Evolutionary conservation across 2,888 invertebrate genomes (phyloP), one percentile per base, ranked within the genome.

Genomic region (Pollenia griseotomentosa): DNA sequence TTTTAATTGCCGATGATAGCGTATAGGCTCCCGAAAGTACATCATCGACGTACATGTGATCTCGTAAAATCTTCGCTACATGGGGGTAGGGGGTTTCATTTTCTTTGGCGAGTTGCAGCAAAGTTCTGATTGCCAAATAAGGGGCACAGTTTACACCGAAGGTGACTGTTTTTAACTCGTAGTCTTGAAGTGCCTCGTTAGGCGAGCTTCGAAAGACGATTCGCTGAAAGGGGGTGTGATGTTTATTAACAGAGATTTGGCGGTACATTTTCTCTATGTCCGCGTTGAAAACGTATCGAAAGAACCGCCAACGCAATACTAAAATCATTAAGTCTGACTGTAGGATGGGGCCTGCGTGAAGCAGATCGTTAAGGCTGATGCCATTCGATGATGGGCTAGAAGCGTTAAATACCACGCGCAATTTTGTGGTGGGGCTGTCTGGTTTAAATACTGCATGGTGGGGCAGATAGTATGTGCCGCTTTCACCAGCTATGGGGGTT

Each of bases 371-470:
- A 33, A 6, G 33, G 6, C 33, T 33, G 33, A 33, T 33, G 33
- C 14, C 23, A 9, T 48, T 46, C 2, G 65, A 46, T 7, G 40
- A 61, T 14, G 40, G 14, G 4, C 33, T 68, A 4, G 51, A 68
- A 1, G 68, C 51, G n/a, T 68, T 68, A 10, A 51, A 51, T 9
- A 51, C 51, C 4, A 68, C 61, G 8, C 68, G 33, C 33, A 63
- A 23, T 42, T 51, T 51, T 0, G 74, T 51, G 2, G 74, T 75
- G 4, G 74, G 51, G 42, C 74, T 75, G 0, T 68, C 48, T 12
- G 51, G 68, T 68, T 68, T 68, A 2, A 51, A 11, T 0, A 71
- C 55, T 0, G 63, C 75, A 12, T 75, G 63, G 14, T 75, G 53
- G 12, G 53, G 75, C 33, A 63, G 8, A 44, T 75, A 75, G 12